A percentile compares a stretch with the other conserved stretches of the same genome.
These are phyloP conservation scores for Macheiramphus alcinus DNA, from an alignment of 2,113 vertebrate genomes.

Conservation along the genomic window DNA sequence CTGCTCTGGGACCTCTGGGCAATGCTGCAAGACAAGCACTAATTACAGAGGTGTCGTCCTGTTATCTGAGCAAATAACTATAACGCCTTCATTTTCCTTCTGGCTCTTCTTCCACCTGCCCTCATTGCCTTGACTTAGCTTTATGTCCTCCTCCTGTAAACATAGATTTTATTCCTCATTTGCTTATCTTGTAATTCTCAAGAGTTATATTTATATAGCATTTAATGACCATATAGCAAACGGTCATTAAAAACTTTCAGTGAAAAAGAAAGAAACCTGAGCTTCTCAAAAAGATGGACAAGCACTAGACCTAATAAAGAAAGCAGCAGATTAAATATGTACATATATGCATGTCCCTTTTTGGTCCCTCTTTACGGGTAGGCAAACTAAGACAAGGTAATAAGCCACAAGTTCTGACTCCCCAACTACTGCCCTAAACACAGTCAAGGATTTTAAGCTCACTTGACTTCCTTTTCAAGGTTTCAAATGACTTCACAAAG, in stretches of 20 bases:
- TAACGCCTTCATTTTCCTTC: slow-evolving; percentile 28
- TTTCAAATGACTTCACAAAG: not conserved
- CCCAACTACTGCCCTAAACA: not conserved
- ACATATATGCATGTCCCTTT: not conserved
- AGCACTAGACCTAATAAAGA: not conserved
- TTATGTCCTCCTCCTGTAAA: not conserved
- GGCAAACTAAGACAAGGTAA: not conserved
- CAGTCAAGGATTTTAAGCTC: not conserved
- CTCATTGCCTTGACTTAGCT: not conserved
- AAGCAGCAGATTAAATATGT: not conserved
- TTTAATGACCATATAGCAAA: not conserved
- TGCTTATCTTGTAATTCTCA: not conserved
- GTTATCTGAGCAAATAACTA: slow-evolving; percentile 25
- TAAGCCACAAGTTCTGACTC: not conserved
- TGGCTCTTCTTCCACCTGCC: not conserved
- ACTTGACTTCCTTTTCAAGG: not conserved
- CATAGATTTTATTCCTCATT: not conserved
- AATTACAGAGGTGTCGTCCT: slow-evolving; percentile 38
- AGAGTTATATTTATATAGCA: not conserved
- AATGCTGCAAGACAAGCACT: not conserved
- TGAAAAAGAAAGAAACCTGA: not conserved
- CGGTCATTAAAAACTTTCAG: not conserved
- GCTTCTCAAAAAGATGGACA: not conserved
- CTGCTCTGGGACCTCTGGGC: slow-evolving; percentile 2
- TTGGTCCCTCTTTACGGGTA: not conserved